A percentile compares a stretch with the other conserved stretches of the same genome.
phyloP scores from a whole-genome alignment of 2,797 vertebrate genomes.

The Cirrhinus molitorella region DNA sequence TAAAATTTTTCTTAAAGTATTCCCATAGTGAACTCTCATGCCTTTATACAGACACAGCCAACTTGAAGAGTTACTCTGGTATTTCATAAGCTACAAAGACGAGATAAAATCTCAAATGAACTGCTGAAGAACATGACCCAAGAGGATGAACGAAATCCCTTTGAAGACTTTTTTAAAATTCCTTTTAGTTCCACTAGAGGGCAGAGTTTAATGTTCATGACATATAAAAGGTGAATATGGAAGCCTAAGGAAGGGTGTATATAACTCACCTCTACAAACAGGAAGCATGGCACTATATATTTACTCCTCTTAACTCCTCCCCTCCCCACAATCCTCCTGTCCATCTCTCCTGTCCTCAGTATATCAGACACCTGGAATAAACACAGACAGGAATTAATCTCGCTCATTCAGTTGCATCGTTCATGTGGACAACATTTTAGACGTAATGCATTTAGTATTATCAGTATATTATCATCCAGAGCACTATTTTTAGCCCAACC shows the following conservation, averaged over 20 bases:
- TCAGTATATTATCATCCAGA: not conserved
- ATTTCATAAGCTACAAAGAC: constrained; percentile 28
- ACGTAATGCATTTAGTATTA: not conserved
- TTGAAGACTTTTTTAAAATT: not conserved
- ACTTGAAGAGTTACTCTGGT: not conserved
- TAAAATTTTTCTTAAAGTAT: not conserved
- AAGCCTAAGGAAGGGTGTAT: not conserved
- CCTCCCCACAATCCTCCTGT: constrained; percentile 69
- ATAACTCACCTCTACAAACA: constrained; percentile 90
- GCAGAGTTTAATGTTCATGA: constrained; percentile 4
- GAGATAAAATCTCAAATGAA: constrained; percentile 5
- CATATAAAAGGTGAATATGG: not conserved
- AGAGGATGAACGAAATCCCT: not conserved
- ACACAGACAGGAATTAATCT: not conserved
- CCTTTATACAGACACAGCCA: not conserved
- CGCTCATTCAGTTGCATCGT: not conserved
- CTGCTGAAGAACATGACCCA: not conserved
- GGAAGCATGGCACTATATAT: constrained; percentile 92
- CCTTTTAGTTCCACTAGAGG: constrained; percentile 24
- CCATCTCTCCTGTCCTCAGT: constrained; percentile 45
- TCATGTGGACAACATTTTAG: not conserved
- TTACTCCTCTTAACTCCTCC: constrained; percentile 83
- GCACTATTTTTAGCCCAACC: not conserved
- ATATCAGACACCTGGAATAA: constrained; percentile 23
- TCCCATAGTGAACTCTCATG: not conserved